Conservation (phyloP, 2,797 vertebrate genomes). For the Hemitrygon akajei region DNA sequence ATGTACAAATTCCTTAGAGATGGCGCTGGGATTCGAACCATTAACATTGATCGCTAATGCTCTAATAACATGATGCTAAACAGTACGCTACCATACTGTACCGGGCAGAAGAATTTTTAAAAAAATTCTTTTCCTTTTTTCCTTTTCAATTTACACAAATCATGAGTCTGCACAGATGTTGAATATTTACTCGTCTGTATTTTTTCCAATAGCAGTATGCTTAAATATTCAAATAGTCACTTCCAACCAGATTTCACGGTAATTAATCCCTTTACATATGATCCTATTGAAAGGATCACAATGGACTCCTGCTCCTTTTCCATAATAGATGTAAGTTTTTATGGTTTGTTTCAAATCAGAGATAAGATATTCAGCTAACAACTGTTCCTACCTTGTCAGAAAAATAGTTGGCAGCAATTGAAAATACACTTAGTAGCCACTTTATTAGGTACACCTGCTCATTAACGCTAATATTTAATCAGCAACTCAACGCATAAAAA, state of each 20-base stretch:
- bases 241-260: neutral
- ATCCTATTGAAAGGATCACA: neutral
- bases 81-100: too few species aligned
- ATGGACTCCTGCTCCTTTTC: neutral
- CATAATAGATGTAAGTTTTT: neutral
- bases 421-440: neutral
- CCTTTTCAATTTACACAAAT: neutral
- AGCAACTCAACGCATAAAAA: too few species aligned
- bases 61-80: too few species aligned
- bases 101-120: too few species aligned
- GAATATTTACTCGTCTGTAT: neutral
- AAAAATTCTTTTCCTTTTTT: neutral
- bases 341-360: neutral
- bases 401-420: neutral
- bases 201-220: neutral
- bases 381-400: neutral
- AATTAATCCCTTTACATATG: neutral
- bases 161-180: neutral
- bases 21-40: too few species aligned
- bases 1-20: too few species aligned
- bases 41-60: too few species aligned
- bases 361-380: neutral
- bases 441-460: too few species aligned
- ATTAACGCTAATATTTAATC: too few species aligned
- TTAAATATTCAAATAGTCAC: conserved; percentile 13